Base-by-base conservation (phyloP, 2,797 vertebrate genomes). In the Anabacerthia variegaticeps region DNA sequence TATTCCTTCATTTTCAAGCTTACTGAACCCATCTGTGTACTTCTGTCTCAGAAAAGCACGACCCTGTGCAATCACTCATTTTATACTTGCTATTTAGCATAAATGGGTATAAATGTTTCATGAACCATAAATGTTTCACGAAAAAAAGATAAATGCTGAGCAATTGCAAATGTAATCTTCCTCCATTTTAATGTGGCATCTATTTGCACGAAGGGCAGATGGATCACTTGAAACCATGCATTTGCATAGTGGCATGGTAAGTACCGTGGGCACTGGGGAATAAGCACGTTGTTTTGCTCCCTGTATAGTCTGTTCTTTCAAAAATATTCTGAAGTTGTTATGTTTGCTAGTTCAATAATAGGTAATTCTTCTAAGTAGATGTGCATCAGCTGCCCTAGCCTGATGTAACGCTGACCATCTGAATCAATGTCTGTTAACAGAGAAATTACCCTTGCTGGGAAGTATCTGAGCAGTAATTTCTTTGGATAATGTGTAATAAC, bases 61-160 rank as follows among this genome's bases (percentile, higher is more conserved):
- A 77, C 18, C 21, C 22, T 26, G 4, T 61, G 44, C 73, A 75
- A 65, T 54, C 73, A 61, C 30, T 84, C 78, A 68, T 65, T 88
- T 94, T 89, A 75, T 55, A 32, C 36, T 92, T 80, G 22, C 30
- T 93, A 82, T 59, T 79, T 58, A 73, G 28, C 56, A 63, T 32
- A 69, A 89, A 81, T 21, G 27, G 12, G 21, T 52, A 81, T 80
- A 88, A 87, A 92, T 55, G 43, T 93, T 93, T 89, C 67, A 88
- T 26, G 48, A 90, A 83, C 61, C 52, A 77, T 71, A 90, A 88
- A 89, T 22, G 34, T 79, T 91, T 83, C 37, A 72, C 72, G 44
- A 87, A 92, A 92, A 92, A 72, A 39, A 93, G 61, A 88, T 58
- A 87, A 87, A 95, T 20, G 46, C 22, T 69, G 62, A 85, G 72